A percentile compares a stretch with the other conserved stretches of the same genome.
phyloP scores from a whole-genome alignment of 1,140 invertebrate species.

The Lithobius niger region DNA sequence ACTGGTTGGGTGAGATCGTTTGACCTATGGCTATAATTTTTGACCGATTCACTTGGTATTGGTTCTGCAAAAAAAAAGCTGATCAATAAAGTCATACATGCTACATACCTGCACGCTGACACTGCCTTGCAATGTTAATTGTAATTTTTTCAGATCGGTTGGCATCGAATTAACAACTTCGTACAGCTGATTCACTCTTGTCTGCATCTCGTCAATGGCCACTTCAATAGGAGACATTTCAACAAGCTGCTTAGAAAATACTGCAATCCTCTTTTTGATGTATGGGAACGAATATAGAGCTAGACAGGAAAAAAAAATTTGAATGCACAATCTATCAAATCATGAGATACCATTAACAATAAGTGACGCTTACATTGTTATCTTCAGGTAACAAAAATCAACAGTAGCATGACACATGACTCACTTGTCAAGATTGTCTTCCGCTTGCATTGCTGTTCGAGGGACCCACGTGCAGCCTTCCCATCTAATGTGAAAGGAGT shows the following conservation, averaged over 20 bases:
- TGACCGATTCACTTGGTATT: neutral
- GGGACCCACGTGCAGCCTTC: slow-evolving; percentile 49
- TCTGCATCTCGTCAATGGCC: slow-evolving; percentile 82
- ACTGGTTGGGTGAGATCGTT: slow-evolving; percentile 13
- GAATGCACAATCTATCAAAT: slow-evolving; percentile 1
- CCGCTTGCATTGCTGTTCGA: slow-evolving; percentile 76
- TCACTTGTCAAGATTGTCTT: slow-evolving; percentile 69
- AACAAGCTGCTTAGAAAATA: slow-evolving; percentile 53
- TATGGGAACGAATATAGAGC: slow-evolving; percentile 78
- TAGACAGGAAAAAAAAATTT: slow-evolving; percentile 33
- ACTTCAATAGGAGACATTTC: slow-evolving; percentile 85
- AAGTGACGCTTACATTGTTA: neutral
- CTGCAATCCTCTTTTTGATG: slow-evolving; percentile 71
- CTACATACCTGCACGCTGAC: slow-evolving; percentile 69
- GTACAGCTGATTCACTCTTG: slow-evolving; percentile 62
- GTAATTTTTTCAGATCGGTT: slow-evolving; percentile 75
- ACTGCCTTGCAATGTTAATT: slow-evolving; percentile 74
- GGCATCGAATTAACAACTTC: slow-evolving; percentile 66
- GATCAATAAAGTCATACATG: neutral
- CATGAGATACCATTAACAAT: neutral
- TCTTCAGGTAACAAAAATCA: slow-evolving; percentile 9
- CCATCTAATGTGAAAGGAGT: slow-evolving; percentile 81
- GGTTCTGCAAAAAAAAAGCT: neutral
- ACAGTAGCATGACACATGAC: slow-evolving; percentile 15
- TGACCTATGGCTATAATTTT: neutral